Evolutionary conservation across 2,113 vertebrate species (phyloP).

Genomic region (Chunga burmeisteri): DNA sequence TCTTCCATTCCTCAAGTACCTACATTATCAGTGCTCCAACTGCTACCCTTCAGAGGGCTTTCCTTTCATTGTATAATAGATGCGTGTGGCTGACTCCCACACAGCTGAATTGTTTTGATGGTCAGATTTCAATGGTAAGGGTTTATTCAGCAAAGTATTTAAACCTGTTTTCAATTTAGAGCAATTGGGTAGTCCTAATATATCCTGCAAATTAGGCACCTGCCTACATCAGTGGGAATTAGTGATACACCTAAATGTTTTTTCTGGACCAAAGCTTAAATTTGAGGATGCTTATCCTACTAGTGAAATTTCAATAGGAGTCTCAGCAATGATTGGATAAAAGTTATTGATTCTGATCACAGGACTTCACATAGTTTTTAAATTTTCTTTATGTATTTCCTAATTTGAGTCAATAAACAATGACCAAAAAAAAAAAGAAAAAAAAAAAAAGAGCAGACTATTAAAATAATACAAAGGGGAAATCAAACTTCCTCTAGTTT

Average conservation of each 20-base stretch:
- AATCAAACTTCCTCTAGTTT: neutral
- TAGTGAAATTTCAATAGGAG: neutral
- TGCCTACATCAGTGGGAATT: neutral
- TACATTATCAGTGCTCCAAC: neutral
- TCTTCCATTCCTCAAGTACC: neutral
- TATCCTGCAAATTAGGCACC: neutral
- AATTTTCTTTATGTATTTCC: neutral
- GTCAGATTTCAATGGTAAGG: constrained; percentile 3
- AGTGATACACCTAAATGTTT: neutral
- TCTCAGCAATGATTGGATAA: neutral
- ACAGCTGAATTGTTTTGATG: constrained; percentile 21
- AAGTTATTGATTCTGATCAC: neutral
- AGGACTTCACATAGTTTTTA: neutral
- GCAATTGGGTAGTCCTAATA: neutral
- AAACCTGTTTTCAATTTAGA: neutral
- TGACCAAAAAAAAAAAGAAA: neutral
- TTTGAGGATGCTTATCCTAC: neutral
- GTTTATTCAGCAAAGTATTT: constrained; percentile 28
- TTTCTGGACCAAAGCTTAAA: constrained; percentile 5
- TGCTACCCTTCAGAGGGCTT: neutral
- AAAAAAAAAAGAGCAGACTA: neutral
- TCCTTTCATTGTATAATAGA: neutral
- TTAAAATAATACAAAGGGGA: neutral
- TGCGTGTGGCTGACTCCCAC: neutral
- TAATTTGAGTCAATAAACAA: neutral